Evolutionary conservation across 2,888 invertebrate species (phyloP).

Genomic region (Augiades crinisus): DNA sequence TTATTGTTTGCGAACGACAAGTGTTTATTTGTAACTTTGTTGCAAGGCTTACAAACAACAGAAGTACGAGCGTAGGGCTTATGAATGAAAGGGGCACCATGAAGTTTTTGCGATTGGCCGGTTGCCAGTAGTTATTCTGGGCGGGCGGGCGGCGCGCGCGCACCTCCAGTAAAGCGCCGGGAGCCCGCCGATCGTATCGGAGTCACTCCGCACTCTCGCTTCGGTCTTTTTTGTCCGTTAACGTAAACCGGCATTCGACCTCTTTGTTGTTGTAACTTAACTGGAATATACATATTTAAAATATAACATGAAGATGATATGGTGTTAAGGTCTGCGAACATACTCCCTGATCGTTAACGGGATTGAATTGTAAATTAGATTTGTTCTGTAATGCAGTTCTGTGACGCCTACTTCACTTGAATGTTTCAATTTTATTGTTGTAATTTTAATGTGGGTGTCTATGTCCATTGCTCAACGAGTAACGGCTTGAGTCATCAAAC

Average conservation of each 20-base stretch:
- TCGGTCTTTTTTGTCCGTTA: slow-evolving; percentile 24
- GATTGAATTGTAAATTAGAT: background rate
- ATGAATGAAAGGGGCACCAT: slow-evolving; percentile 66
- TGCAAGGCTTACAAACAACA: slow-evolving; percentile 25
- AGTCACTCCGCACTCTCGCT: slow-evolving; percentile 29
- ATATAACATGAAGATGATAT: no score
- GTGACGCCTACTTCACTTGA: background rate
- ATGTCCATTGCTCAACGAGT: slow-evolving; percentile 19
- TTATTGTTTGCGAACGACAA: slow-evolving; percentile 6
- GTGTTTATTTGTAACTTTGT: slow-evolving; percentile 21
- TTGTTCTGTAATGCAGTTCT: background rate
- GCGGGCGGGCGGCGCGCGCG: slow-evolving; percentile 66
- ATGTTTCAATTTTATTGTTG: background rate
- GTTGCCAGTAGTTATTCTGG: slow-evolving; percentile 69
- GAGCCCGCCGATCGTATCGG: slow-evolving; percentile 42
- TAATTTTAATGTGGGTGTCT: slow-evolving; percentile 33
- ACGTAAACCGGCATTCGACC: slow-evolving; percentile 9
- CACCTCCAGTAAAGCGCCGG: slow-evolving; percentile 65
- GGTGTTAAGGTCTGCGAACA: no score
- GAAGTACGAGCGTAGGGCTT: slow-evolving; percentile 39
- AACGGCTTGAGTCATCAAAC: slow-evolving; percentile 42
- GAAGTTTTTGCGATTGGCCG: slow-evolving; percentile 58
- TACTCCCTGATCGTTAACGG: no score
- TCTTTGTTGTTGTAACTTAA: slow-evolving; percentile 13
- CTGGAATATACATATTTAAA: no score